Percentiles rank a stretch among this genome's conserved stretches.
Evolutionary conservation across 2,797 vertebrate species (phyloP).

Genomic region (Acrocephalus scirpaceus): DNA sequence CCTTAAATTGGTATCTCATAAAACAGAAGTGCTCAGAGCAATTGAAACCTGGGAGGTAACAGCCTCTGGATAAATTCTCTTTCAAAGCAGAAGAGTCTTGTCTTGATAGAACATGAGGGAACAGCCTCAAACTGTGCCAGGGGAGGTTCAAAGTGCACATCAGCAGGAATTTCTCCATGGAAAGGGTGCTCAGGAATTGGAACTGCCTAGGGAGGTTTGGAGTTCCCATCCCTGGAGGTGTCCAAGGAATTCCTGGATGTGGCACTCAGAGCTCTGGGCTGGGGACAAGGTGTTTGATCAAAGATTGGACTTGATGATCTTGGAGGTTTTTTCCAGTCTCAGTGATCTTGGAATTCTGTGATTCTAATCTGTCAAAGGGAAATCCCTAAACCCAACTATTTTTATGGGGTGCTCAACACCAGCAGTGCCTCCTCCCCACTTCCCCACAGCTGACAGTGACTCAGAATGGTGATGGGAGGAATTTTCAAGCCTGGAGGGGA

Average conservation of each 20-base stretch:
- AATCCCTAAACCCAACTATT: background rate
- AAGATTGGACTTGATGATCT: too few species aligned
- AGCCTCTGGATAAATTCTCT: background rate
- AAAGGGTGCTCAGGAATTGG: background rate
- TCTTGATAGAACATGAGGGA: background rate
- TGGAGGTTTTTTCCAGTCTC: background rate
- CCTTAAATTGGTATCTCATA: background rate
- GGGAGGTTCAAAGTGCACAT: background rate
- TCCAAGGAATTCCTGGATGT: background rate
- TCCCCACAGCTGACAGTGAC: background rate
- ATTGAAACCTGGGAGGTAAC: background rate
- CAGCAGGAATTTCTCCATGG: background rate
- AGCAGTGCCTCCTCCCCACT: background rate
- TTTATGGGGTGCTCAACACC: background rate
- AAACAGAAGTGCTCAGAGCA: background rate
- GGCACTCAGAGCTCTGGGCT: background rate
- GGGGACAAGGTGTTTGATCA: background rate
- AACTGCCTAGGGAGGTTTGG: background rate
- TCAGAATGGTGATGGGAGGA: background rate
- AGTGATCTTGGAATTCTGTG: fast-evolving
- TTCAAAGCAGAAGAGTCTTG: background rate
- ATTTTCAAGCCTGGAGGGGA: background rate
- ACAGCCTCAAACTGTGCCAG: background rate
- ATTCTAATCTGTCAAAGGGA: background rate
- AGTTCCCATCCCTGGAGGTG: background rate